Conservation (phyloP, 2,888 invertebrate genomes). For the Xanthia togata region DNA sequence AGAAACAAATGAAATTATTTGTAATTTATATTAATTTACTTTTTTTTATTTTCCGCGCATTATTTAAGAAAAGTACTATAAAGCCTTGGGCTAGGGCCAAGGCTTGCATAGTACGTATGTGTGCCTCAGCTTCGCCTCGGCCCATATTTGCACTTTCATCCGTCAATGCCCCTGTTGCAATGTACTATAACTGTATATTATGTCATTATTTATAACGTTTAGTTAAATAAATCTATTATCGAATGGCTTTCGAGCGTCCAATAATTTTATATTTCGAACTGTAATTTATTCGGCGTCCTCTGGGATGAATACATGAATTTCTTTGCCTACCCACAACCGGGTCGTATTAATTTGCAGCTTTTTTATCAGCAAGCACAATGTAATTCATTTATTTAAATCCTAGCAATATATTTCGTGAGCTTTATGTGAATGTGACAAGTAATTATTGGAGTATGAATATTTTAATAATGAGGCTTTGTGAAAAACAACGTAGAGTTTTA, state of each 20-base stretch:
- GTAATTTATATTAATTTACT: too few relatives aligned
- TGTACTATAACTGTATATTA: background rate
- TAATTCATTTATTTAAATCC: conserved; percentile 47
- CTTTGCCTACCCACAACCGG: conserved; percentile 36
- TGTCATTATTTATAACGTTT: conserved; percentile 10
- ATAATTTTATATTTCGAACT: conserved; percentile 43
- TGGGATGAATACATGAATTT: conserved; percentile 50
- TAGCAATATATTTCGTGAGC: conserved; percentile 36
- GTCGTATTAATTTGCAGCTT: conserved; percentile 43
- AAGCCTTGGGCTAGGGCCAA: too few relatives aligned
- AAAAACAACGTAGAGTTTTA: background rate
- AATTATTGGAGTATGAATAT: conserved; percentile 47
- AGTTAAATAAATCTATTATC: conserved; percentile 30
- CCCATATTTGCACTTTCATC: too few relatives aligned
- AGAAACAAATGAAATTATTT: too few relatives aligned
- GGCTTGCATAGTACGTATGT: too few relatives aligned
- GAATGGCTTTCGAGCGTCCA: conserved; percentile 14
- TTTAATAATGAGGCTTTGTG: conserved; percentile 1
- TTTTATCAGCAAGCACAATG: conserved; percentile 30
- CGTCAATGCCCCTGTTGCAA: too few relatives aligned
- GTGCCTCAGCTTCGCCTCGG: too few relatives aligned
- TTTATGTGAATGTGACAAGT: conserved; percentile 35
- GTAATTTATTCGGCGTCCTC: conserved; percentile 49
- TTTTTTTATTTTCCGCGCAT: too few relatives aligned
- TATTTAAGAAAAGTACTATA: too few relatives aligned